A percentile compares a stretch with the other conserved stretches of the same genome.
Conservation (phyloP, 92 coral and sea anemone genomes). For the Palythoa grandiflora region DNA sequence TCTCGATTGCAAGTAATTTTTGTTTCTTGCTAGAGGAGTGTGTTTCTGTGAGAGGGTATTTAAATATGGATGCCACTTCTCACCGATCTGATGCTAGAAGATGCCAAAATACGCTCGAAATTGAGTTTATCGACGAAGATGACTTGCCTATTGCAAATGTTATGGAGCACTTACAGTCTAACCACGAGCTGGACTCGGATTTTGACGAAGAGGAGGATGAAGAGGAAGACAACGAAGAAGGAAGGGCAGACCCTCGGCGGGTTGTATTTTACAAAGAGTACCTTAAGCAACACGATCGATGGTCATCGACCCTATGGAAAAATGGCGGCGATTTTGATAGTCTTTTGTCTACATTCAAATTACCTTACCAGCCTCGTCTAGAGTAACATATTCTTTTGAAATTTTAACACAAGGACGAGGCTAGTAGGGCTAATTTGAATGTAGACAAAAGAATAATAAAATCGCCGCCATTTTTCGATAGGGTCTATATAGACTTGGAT, state of each 20-base stretch:
- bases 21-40: not conserved
- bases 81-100: slow-evolving; percentile 15
- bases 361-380: no score
- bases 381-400: no score
- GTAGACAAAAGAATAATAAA: no score
- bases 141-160: slow-evolving; percentile 23
- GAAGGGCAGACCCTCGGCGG: slow-evolving; percentile 14
- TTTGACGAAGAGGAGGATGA: not conserved
- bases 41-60: slow-evolving; percentile 31
- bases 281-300: slow-evolving; percentile 26
- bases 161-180: not conserved
- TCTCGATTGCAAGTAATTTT: not conserved
- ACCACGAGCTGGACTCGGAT: slow-evolving; percentile 26
- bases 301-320: not conserved
- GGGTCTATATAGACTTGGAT: slow-evolving; percentile 5
- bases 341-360: no score
- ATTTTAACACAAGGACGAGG: no score
- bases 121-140: slow-evolving; percentile 45
- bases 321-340: no score
- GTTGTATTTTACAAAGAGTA: slow-evolving; percentile 25
- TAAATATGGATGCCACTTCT: slow-evolving; percentile 53
- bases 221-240: slow-evolving; percentile 21
- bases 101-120: slow-evolving; percentile 20
- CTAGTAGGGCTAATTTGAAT: no score
- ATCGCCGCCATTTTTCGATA: no score